Evolutionary conservation across 2,113 vertebrate species (phyloP).

Genomic region (Pluvialis apricaria): DNA sequence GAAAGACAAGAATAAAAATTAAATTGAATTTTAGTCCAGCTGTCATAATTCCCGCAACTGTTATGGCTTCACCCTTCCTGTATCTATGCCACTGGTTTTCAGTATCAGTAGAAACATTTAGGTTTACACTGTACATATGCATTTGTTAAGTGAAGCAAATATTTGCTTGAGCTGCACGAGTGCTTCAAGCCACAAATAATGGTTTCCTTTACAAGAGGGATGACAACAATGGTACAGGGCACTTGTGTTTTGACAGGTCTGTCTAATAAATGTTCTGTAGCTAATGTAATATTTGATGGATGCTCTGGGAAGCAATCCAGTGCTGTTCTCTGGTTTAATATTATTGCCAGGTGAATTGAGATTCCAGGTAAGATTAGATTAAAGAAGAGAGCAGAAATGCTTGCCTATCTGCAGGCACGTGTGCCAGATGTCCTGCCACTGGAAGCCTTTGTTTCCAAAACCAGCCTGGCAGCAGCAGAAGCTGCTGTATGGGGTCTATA

Average conservation of each 20-base stretch:
- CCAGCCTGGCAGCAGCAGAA: neutral
- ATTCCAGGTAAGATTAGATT: neutral
- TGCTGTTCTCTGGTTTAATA: neutral
- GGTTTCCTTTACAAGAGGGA: neutral
- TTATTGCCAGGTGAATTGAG: slow-evolving; percentile 5
- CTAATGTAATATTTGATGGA: slow-evolving; percentile 27
- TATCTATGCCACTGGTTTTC: neutral
- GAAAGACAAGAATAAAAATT: neutral
- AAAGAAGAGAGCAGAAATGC: neutral
- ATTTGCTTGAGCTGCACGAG: neutral
- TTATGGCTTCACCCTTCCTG: neutral
- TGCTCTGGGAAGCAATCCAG: slow-evolving; percentile 23
- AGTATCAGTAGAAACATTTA: neutral
- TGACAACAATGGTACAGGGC: neutral
- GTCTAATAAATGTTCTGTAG: neutral
- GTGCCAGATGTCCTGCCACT: neutral
- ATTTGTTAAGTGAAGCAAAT: neutral
- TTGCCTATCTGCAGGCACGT: neutral
- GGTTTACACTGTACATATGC: neutral
- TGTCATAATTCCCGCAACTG: neutral
- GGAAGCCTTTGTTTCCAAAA: neutral
- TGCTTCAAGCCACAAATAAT: neutral
- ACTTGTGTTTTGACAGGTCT: slow-evolving; percentile 33
- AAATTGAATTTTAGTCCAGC: neutral
- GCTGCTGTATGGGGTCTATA: neutral